phyloP scores from a whole-genome alignment of 2,113 vertebrate species.

The Brachionichthys hirsutus region DNA sequence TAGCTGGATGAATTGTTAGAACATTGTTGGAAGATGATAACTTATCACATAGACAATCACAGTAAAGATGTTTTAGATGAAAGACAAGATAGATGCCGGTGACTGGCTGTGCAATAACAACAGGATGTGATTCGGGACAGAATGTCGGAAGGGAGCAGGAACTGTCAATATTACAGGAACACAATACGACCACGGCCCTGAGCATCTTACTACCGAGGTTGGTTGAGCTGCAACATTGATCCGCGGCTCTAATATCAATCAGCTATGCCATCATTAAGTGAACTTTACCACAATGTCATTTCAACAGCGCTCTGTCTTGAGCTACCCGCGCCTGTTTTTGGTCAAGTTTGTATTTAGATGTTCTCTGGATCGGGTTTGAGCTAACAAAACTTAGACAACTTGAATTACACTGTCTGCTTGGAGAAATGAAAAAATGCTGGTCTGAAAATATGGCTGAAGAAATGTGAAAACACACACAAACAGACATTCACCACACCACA shows the following conservation, averaged over 20 bases:
- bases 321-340: neutral
- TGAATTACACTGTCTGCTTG: no score
- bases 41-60: slow-evolving; percentile 30
- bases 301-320: slow-evolving; percentile 34
- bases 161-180: slow-evolving; percentile 67
- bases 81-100: slow-evolving; percentile 47
- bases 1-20: neutral
- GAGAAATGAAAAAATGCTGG: no score
- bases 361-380: neutral
- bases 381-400: no score
- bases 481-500: no score
- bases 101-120: slow-evolving; percentile 47
- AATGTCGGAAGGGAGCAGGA: slow-evolving; percentile 55
- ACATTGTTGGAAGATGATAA: slow-evolving; percentile 23
- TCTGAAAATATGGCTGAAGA: no score
- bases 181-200: slow-evolving; percentile 66
- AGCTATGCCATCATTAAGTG: slow-evolving; percentile 43
- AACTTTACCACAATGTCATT: slow-evolving; percentile 46
- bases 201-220: slow-evolving; percentile 41
- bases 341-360: slow-evolving; percentile 30
- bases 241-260: slow-evolving; percentile 60
- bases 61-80: slow-evolving; percentile 41
- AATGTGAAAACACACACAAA: no score
- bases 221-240: slow-evolving; percentile 45
- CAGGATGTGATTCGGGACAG: slow-evolving; percentile 64